Evolutionary conservation across 1,140 invertebrate genomes (phyloP).

Genomic region (Leptinotarsa texana): DNA sequence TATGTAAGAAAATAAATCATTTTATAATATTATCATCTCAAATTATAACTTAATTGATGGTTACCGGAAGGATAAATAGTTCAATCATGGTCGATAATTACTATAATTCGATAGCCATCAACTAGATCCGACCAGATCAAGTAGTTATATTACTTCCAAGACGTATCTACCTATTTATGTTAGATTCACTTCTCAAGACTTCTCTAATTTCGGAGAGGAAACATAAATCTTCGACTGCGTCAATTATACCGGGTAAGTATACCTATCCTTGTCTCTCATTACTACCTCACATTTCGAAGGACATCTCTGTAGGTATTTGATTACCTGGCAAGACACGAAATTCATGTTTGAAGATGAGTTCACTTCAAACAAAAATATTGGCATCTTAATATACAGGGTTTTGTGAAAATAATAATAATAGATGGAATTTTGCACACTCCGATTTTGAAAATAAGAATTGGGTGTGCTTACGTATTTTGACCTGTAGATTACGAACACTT

Average conservation of each 20-base stretch:
- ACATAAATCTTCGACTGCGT: constrained; percentile 24
- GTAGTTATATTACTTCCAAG: constrained; percentile 4
- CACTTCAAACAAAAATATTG: too few relatives aligned
- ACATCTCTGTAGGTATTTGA: background rate
- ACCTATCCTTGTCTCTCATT: constrained; percentile 13
- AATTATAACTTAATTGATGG: background rate
- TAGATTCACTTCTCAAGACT: constrained; percentile 8
- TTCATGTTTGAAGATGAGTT: too few relatives aligned
- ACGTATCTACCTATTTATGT: background rate
- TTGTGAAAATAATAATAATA: too few relatives aligned
- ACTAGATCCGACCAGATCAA: background rate
- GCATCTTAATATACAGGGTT: too few relatives aligned
- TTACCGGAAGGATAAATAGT: background rate
- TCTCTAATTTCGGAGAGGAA: constrained; percentile 26
- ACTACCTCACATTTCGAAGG: constrained; percentile 1
- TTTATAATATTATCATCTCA: background rate
- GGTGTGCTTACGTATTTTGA: too few relatives aligned
- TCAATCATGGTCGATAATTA: background rate
- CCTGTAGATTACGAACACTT: too few relatives aligned
- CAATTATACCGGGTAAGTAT: constrained; percentile 21
- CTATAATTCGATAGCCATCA: background rate
- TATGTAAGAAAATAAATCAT: background rate
- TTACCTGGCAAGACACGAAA: background rate
- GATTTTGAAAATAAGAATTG: too few relatives aligned
- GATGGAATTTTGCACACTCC: too few relatives aligned